Base-by-base conservation (phyloP, 2,888 invertebrate species). In the Pherbina coryleti region DNA sequence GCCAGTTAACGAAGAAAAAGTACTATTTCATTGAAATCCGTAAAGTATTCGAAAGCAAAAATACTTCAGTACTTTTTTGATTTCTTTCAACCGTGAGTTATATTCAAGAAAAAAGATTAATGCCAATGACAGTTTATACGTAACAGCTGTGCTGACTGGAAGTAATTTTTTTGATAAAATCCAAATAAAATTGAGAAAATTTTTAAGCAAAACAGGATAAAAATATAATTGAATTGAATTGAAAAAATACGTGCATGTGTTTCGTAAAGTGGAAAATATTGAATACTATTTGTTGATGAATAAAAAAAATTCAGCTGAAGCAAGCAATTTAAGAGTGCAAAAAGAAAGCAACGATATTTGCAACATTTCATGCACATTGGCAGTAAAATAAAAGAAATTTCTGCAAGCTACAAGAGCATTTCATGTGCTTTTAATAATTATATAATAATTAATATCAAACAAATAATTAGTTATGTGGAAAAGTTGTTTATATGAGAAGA, bases 61-160 rank as follows among this genome's bases (percentile, higher is more conserved):
- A 69, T 19, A n/a, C 69, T 19, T 7, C 5, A 49, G 5, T 19
- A 72, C 5, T 9, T n/a, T 62, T 64, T 31, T n/a, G 1, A 4
- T 31, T 28, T 2, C 34, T 9, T 57, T 64, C 74, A 74, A 66
- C 64, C 74, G 81, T 76, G 81, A 80, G 79, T 78, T 76, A 79
- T 79, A 79, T 73, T 78, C 75, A 72, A 77, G 71, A 78, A 75
- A 72, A 53, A 64, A 73, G 77, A 67, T 75, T 69, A 72, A 55
- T 28, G 11, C 66, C 53, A 71, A 55, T 82, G 82, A 82, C 82
- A 82, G 82, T 82, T 82, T 64, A 79, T 70, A 78, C 79, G 81
- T 80, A 82, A 82, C 82, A 82, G 82, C 82, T 82, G 81, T 55
- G 77, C 72, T 76, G 74, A 79, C 71, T 81, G 82, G 82, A 80